These are phyloP conservation scores for Spinus olivaceus DNA, from an alignment of 2,797 vertebrate species.

Conservation along the genomic window DNA sequence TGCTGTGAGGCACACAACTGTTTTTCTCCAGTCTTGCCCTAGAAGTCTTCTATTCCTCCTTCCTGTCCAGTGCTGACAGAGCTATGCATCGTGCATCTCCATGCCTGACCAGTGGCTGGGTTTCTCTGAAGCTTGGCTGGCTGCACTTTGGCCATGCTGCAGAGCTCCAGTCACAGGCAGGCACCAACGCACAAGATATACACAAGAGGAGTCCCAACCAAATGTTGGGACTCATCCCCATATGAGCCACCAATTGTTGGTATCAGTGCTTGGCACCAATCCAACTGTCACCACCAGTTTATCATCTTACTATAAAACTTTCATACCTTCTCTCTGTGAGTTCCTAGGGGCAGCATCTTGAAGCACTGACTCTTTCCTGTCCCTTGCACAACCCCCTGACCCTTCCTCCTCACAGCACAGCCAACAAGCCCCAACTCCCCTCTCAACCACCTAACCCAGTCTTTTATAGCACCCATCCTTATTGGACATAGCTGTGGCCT, in stretches of 20 bases:
- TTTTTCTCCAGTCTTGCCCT: background rate
- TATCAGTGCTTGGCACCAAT: background rate
- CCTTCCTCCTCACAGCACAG: too few relatives aligned
- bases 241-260: background rate
- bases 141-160: fast-evolving
- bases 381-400: background rate
- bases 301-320: background rate
- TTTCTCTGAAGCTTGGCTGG: background rate
- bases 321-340: background rate
- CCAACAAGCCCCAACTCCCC: too few relatives aligned
- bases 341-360: background rate
- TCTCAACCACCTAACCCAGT: background rate
- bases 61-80: background rate
- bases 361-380: background rate
- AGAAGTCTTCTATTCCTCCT: background rate
- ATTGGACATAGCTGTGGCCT: background rate
- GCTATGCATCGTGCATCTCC: fast-evolving
- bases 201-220: too few relatives aligned
- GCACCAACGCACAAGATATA: fast-evolving
- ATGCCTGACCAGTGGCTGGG: background rate
- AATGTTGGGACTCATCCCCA: fast-evolving
- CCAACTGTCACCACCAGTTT: background rate
- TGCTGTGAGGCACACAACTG: background rate
- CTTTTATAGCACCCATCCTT: background rate
- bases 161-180: fast-evolving